phyloP scores from a whole-genome alignment of 2,888 invertebrate species.

The Hipparchia semele region DNA sequence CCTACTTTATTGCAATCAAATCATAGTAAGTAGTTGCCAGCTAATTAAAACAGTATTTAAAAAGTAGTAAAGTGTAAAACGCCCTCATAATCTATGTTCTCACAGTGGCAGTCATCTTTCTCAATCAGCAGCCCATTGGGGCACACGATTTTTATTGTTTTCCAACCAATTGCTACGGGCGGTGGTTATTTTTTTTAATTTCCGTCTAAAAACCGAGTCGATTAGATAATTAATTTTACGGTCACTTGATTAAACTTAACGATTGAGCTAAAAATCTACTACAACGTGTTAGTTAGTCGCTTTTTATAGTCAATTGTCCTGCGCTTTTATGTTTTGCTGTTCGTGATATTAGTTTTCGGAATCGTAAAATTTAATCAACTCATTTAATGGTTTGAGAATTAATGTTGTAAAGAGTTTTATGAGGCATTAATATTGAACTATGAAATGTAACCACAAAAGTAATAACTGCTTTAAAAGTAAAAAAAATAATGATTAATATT shows the following conservation, averaged over 20 bases:
- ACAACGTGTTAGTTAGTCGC: constrained; percentile 43
- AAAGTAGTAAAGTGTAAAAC: constrained; percentile 56
- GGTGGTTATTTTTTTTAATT: constrained; percentile 51
- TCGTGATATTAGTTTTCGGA: constrained; percentile 58
- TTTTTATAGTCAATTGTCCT: constrained; percentile 50
- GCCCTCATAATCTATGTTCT: constrained; percentile 67
- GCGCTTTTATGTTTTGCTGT: constrained; percentile 38
- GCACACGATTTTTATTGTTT: constrained; percentile 80
- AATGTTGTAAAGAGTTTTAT: constrained; percentile 27
- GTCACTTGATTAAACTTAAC: constrained; percentile 74
- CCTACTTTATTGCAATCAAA: not conserved
- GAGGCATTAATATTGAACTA: constrained; percentile 5
- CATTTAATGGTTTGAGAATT: constrained; percentile 31
- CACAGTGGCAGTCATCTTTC: constrained; percentile 75
- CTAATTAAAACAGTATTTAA: constrained; percentile 29
- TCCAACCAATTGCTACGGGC: constrained; percentile 67
- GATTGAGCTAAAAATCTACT: constrained; percentile 58
- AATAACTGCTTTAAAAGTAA: too few species aligned
- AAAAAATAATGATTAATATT: too few species aligned
- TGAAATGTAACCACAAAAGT: not conserved
- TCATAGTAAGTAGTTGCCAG: not conserved
- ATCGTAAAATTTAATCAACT: constrained; percentile 32
- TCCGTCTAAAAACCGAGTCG: constrained; percentile 52
- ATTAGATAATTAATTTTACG: constrained; percentile 76
- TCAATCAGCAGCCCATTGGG: constrained; percentile 75